Percentiles rank a stretch among this genome's conserved stretches.
Evolutionary conservation across 2,113 vertebrate genomes (phyloP).

Genomic region (Holacanthus passer): DNA sequence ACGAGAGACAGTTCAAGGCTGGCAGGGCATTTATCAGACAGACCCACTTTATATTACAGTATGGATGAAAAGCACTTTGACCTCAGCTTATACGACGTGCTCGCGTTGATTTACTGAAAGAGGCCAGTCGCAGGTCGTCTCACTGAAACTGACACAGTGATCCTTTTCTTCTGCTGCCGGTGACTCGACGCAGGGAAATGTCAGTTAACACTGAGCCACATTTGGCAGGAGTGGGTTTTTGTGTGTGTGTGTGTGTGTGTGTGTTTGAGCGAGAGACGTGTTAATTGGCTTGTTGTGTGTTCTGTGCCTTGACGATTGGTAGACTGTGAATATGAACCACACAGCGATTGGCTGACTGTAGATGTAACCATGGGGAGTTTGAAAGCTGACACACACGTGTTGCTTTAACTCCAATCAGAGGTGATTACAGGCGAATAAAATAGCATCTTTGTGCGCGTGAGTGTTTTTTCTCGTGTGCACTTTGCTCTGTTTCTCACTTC

Average conservation of each 20-base stretch:
- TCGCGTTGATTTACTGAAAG: conserved; percentile 47
- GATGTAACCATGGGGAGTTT: conserved; percentile 38
- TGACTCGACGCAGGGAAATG: conserved; percentile 24
- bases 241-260: neutral
- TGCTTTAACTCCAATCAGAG: conserved; percentile 45
- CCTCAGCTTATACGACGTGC: conserved; percentile 27
- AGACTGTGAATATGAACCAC: conserved; percentile 39
- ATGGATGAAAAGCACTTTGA: conserved; percentile 19
- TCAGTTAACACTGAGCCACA: conserved; percentile 13
- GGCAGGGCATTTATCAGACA: conserved; percentile 59
- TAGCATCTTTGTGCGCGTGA: neutral
- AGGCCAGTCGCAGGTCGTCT: conserved; percentile 14
- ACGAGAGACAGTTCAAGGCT: conserved; percentile 20
- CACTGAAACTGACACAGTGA: conserved; percentile 25
- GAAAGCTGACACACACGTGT: conserved; percentile 28
- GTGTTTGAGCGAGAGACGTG: conserved; percentile 28
- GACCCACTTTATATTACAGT: conserved; percentile 47
- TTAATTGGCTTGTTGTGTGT: conserved; percentile 49
- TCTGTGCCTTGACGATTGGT: conserved; percentile 40
- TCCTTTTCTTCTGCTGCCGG: conserved; percentile 23
- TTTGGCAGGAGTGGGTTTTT: conserved; percentile 8
- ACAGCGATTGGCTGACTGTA: conserved; percentile 44
- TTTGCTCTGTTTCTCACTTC: conserved; percentile 36
- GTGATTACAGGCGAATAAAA: conserved; percentile 23
- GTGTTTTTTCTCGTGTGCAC: conserved; percentile 7